phyloP scores from a whole-genome alignment of 1,140 invertebrate species.

The Pogonognathellus flavescens region DNA sequence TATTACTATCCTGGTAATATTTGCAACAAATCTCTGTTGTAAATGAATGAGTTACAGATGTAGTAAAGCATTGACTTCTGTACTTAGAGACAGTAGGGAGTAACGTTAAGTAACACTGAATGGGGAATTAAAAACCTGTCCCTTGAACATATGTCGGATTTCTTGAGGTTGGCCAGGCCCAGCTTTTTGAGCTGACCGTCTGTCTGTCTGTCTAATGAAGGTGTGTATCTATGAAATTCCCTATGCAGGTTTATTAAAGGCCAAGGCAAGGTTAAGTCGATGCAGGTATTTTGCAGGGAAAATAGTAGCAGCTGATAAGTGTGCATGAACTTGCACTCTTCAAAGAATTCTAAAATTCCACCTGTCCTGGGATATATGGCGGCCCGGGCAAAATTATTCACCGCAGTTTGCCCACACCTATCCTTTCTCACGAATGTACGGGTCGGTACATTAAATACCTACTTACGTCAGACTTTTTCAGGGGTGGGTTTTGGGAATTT shows the following conservation, averaged over 20 bases:
- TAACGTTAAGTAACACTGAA: neutral
- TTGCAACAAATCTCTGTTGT: no score
- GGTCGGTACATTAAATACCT: no score
- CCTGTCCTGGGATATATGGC: conserved; percentile 42
- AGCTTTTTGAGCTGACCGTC: neutral
- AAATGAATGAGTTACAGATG: neutral
- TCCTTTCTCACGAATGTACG: neutral
- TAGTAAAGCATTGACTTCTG: neutral
- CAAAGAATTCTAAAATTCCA: conserved; percentile 32
- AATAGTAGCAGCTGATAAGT: conserved; percentile 25
- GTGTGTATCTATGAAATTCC: conserved; percentile 33
- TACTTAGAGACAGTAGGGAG: neutral
- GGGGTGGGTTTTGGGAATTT: no score
- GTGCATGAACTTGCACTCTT: neutral
- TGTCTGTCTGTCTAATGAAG: neutral
- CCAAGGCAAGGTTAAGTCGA: conserved; percentile 31
- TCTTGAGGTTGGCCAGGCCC: neutral
- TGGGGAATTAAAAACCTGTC: conserved; percentile 31
- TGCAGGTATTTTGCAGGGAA: conserved; percentile 15
- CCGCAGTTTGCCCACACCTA: neutral
- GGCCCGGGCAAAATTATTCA: neutral
- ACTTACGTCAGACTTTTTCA: no score
- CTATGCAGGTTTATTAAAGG: conserved; percentile 33
- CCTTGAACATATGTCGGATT: conserved; percentile 34
- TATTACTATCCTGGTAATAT: no score